Evolutionary conservation across 2,797 vertebrate species (phyloP), one percentile per base, ranked within the genome.

Genomic region (Chrosomus eos): DNA sequence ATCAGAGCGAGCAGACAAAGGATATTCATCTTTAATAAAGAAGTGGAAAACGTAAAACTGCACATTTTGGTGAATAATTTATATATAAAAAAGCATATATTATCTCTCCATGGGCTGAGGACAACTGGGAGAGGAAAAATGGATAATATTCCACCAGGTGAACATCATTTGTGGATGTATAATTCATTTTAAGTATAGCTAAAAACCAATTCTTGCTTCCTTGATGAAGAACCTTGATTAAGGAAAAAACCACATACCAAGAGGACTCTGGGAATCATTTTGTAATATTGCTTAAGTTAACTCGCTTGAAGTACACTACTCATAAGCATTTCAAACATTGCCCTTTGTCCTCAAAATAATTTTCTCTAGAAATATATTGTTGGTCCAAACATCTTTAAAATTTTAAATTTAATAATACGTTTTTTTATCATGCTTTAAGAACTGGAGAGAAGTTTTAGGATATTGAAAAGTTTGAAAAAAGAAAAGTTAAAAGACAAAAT

Each of bases 71-170:
- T 38, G 14, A 64, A 51, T 83, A 7, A 74, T 82, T 64, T 74
- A 73, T 40, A 48, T 48, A 16, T 48, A 66, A 19, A 43, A 70
- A 64, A 14, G 7, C 8, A 66, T 43, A 21, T 33, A 82, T 66
- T 82, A 43, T 62, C 66, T 68, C 81, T 88, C 64, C 26, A 23
- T 43, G 66, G 31, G 43, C 53, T 26, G 74, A 53, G 43, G 71
- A 85, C 86, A 86, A 84, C 82, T 87, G 80, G 82, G 72, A 67
- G 36, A 64, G 67, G 53, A 73, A 89, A 84, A 26, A 72, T 36
- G 18, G 72, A 48, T 87, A 85, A 83, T 87, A 83, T 84, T 86
- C 77, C 73, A 81, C 66, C 82, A 87, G 80, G 88, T 86, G 87
- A 87, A 81, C 28, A 83, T 83, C 66, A 86, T 81, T 86, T 84